A percentile compares a stretch with the other conserved stretches of the same genome.
These are phyloP conservation scores for Idaea dimidiata DNA, from an alignment of 2,888 invertebrate species.

Conservation along the genomic window DNA sequence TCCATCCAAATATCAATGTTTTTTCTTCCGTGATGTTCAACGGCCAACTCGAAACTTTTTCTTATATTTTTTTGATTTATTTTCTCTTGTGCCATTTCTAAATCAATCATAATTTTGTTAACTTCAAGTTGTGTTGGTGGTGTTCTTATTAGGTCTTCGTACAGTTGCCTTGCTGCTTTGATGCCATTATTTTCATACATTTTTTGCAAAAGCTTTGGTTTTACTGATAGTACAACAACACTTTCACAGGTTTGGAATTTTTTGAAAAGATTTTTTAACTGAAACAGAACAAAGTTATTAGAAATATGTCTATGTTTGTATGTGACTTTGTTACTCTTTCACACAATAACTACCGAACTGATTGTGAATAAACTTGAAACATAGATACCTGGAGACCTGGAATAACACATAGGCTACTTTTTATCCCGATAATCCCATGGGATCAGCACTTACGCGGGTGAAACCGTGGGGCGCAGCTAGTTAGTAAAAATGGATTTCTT, in stretches of 20 bases:
- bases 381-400: too few relatives aligned
- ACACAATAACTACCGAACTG: too few relatives aligned
- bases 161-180: slow-evolving; percentile 81
- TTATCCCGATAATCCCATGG: too few relatives aligned
- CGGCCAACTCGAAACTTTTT: slow-evolving; percentile 82
- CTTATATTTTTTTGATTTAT: slow-evolving; percentile 75
- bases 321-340: too few relatives aligned
- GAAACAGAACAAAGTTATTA: slow-evolving; percentile 31
- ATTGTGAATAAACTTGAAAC: too few relatives aligned
- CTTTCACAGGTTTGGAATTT: slow-evolving; percentile 73
- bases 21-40: slow-evolving; percentile 84
- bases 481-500: neutral
- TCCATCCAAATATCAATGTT: slow-evolving; percentile 87
- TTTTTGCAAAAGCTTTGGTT: slow-evolving; percentile 83
- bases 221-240: slow-evolving; percentile 73
- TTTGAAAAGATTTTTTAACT: slow-evolving; percentile 61
- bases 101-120: slow-evolving; percentile 82
- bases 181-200: slow-evolving; percentile 71
- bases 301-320: too few relatives aligned
- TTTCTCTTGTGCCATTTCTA: slow-evolving; percentile 71
- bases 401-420: too few relatives aligned
- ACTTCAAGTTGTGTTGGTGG: slow-evolving; percentile 82
- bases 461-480: too few relatives aligned
- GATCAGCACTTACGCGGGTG: too few relatives aligned
- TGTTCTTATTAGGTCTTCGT: slow-evolving; percentile 79